These are phyloP conservation scores for Tipula confusa DNA, from an alignment of 2,888 invertebrate species.

Conservation along the genomic window DNA sequence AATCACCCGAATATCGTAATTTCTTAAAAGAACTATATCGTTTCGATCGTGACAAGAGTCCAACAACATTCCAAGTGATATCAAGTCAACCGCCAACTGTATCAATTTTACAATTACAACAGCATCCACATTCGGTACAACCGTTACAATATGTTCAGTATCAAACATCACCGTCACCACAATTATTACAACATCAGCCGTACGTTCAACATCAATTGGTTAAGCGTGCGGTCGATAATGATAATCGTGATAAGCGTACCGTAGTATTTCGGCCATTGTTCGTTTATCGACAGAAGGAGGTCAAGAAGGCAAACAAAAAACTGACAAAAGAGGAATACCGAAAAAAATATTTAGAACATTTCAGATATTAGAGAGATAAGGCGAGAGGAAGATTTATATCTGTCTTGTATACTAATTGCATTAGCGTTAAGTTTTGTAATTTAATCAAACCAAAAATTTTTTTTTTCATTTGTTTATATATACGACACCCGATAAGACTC, in stretches of 20 bases:
- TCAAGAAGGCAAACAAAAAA: not conserved
- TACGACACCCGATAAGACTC: not conserved
- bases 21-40: not conserved
- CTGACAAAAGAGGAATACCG: not conserved
- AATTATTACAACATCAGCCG: not conserved
- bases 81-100: not conserved
- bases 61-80: not conserved
- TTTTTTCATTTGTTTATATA: not conserved
- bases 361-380: not conserved
- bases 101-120: not conserved
- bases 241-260: constrained; percentile 15
- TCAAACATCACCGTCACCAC: not conserved
- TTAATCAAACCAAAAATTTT: not conserved
- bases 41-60: not conserved
- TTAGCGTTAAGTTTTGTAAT: not conserved
- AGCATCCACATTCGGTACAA: not conserved
- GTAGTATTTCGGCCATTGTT: constrained; percentile 32
- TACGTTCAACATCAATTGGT: not conserved
- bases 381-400: too few relatives aligned
- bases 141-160: not conserved
- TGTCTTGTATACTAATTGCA: not conserved
- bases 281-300: constrained; percentile 31
- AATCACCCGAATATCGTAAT: not conserved
- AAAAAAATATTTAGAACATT: not conserved
- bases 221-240: not conserved